Conservation (phyloP, 2,113 vertebrate genomes). For the Apeltes quadracus region DNA sequence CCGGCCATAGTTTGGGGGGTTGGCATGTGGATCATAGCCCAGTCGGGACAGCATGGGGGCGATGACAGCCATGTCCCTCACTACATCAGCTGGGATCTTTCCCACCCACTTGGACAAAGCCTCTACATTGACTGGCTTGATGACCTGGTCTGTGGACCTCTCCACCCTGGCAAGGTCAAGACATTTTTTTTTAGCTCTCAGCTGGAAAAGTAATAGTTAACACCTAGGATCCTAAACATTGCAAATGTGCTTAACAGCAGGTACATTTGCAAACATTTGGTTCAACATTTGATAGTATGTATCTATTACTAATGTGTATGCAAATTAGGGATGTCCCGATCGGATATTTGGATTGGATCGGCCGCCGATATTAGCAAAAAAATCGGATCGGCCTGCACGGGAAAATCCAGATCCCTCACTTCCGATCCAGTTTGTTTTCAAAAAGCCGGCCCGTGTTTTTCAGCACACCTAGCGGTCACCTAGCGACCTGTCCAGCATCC, state of each 20-base stretch:
- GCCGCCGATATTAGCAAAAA: too few relatives aligned
- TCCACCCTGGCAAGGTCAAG: conserved; percentile 85
- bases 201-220: too few relatives aligned
- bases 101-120: conserved; percentile 98
- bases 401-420: too few relatives aligned
- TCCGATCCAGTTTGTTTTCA: too few relatives aligned
- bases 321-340: too few relatives aligned
- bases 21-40: conserved; percentile 94
- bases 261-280: not conserved
- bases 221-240: too few relatives aligned
- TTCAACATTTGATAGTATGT: not conserved
- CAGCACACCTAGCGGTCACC: too few relatives aligned
- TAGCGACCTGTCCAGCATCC: too few relatives aligned
- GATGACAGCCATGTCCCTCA: conserved; percentile 92
- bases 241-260: too few relatives aligned
- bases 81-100: conserved; percentile 92
- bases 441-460: too few relatives aligned
- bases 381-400: too few relatives aligned
- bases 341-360: too few relatives aligned
- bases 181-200: not conserved
- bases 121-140: conserved; percentile 96
- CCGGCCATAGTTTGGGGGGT: conserved; percentile 93
- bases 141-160: conserved; percentile 96
- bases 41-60: conserved; percentile 95
- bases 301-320: not conserved